phyloP scores from a whole-genome alignment of 1,140 invertebrate genomes.

The Eulimnadia texana region DNA sequence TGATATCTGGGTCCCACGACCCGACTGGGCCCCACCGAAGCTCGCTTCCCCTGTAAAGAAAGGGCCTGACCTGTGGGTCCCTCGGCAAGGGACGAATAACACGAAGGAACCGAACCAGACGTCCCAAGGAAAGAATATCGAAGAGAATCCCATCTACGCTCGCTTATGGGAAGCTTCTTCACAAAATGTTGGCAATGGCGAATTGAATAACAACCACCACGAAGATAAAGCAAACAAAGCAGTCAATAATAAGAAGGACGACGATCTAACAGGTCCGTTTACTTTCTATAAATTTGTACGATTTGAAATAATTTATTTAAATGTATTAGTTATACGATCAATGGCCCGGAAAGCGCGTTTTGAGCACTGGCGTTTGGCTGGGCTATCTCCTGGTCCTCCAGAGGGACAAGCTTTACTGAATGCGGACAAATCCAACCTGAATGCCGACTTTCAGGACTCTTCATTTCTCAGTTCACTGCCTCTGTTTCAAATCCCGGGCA shows the following conservation, averaged over 20 bases:
- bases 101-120: not conserved
- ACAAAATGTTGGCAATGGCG: not conserved
- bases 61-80: not conserved
- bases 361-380: slow-evolving; percentile 12
- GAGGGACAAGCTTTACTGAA: not conserved
- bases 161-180: slow-evolving; percentile 13
- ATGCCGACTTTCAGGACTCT: not conserved
- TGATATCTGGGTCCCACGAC: slow-evolving; percentile 2
- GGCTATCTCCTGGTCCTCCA: not conserved
- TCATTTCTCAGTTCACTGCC: slow-evolving; percentile 1
- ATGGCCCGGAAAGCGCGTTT: slow-evolving; percentile 12
- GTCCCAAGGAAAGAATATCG: not conserved
- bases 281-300: not conserved
- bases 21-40: not conserved
- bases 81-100: not conserved
- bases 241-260: not conserved
- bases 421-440: not conserved
- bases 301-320: not conserved
- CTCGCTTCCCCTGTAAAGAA: not conserved
- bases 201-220: not conserved
- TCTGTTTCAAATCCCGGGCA: not conserved
- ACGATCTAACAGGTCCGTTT: slow-evolving; percentile 2
- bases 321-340: slow-evolving; percentile 6
- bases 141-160: slow-evolving; percentile 12
- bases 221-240: not conserved